Conservation (phyloP, 2,888 invertebrate species). For the Lucinisca nassula region DNA sequence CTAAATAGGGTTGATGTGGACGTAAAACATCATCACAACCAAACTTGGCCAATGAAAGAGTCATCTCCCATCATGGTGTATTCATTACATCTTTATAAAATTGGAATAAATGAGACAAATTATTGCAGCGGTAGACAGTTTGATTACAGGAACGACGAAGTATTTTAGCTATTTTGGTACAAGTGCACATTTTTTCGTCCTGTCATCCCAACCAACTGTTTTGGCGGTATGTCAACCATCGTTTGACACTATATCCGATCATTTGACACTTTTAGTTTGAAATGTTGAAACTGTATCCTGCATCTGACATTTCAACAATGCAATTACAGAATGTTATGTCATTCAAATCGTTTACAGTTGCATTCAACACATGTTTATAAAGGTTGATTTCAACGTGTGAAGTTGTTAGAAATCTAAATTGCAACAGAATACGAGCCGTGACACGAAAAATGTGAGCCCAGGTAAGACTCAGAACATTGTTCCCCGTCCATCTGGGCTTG, state of each 20-base stretch:
- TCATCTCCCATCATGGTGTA: too few species aligned
- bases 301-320: constrained; percentile 1
- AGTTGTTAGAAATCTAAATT: background rate
- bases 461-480: background rate
- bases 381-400: background rate
- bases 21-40: too few species aligned
- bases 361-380: background rate
- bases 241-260: background rate
- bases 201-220: background rate
- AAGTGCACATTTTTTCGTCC: background rate
- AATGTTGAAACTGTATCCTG: background rate
- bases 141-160: background rate
- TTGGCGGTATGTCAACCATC: background rate
- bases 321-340: constrained; percentile 9
- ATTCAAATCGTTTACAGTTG: background rate
- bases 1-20: too few species aligned
- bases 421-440: background rate
- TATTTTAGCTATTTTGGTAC: background rate
- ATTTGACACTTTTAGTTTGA: background rate
- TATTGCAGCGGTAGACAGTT: background rate
- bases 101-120: too few species aligned
- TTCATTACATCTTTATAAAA: too few species aligned
- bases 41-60: too few species aligned
- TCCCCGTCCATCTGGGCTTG: too few species aligned
- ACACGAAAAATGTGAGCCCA: background rate